Evolutionary conservation across 2,113 vertebrate genomes (phyloP).

Genomic region (Potamarius usumacintae): DNA sequence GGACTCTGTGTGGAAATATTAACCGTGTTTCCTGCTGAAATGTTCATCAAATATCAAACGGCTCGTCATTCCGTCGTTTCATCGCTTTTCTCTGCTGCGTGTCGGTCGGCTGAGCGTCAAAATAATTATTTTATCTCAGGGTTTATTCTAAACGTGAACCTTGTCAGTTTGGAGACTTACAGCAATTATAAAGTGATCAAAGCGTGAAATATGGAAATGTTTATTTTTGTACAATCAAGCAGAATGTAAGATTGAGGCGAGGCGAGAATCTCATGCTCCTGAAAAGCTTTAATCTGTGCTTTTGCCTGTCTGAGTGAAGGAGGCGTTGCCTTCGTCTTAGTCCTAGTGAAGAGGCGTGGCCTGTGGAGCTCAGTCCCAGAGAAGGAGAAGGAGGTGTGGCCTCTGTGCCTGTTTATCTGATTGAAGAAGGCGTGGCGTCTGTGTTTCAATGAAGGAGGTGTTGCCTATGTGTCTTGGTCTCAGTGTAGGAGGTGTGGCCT

Average conservation of each 20-base stretch:
- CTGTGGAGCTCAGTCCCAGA: background rate
- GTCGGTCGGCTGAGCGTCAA: background rate
- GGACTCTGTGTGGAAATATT: background rate
- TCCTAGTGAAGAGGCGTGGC: background rate
- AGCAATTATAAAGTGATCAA: background rate
- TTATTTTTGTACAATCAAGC: background rate
- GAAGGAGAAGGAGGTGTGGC: background rate
- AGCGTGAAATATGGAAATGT: background rate
- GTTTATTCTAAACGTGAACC: background rate
- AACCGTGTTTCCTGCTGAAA: background rate
- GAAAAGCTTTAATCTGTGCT: background rate
- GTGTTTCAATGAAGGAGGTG: background rate
- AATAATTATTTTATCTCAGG: background rate
- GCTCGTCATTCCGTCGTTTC: background rate
- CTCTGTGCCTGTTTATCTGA: background rate
- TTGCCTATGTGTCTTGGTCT: background rate
- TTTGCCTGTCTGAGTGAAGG: background rate
- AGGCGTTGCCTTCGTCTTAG: background rate
- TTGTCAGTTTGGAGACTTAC: background rate
- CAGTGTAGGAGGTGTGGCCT: no score
- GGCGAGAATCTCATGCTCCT: background rate
- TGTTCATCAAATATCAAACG: background rate
- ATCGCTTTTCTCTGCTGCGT: background rate
- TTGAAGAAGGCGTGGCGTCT: no score
- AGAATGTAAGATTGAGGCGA: background rate